Conservation (phyloP, 2,797 vertebrate species). For the Ctenochaetus hawaiiensis region DNA sequence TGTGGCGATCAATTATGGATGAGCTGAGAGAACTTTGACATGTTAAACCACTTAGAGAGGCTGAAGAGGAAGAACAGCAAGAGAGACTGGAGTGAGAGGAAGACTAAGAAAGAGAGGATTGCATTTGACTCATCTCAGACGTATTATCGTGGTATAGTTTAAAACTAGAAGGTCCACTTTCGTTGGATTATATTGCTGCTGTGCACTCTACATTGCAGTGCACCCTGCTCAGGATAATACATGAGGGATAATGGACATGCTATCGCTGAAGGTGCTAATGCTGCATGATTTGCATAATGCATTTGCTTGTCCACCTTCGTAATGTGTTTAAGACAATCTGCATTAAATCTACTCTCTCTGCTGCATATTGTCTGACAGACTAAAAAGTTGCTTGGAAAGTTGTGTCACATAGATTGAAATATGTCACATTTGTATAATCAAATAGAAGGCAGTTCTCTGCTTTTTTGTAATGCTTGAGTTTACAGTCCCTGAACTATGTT, state of each 20-base stretch:
- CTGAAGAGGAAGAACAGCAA: slow-evolving; percentile 68
- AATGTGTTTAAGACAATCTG: slow-evolving; percentile 9
- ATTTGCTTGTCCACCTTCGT: slow-evolving; percentile 36
- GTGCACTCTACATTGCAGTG: background rate
- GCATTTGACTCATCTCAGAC: slow-evolving; percentile 50
- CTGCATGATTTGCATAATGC: slow-evolving; percentile 50
- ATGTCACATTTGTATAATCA: background rate
- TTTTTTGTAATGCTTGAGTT: background rate
- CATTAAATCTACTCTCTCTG: background rate
- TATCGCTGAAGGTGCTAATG: slow-evolving; percentile 38
- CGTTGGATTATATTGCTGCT: slow-evolving; percentile 26
- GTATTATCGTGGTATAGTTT: slow-evolving; percentile 60
- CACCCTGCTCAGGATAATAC: slow-evolving; percentile 24
- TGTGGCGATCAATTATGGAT: slow-evolving; percentile 87
- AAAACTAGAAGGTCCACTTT: slow-evolving; percentile 43
- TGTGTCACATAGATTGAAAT: background rate
- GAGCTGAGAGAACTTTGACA: slow-evolving; percentile 86
- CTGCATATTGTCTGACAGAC: background rate
- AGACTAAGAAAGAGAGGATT: slow-evolving; percentile 41
- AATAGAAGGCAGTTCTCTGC: background rate
- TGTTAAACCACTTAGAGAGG: slow-evolving; percentile 88
- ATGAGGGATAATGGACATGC: slow-evolving; percentile 46
- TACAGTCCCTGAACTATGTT: background rate
- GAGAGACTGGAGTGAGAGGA: slow-evolving; percentile 64
- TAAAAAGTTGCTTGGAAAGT: slow-evolving; percentile 7